Conservation (phyloP, 2,113 vertebrate genomes). For the Cebidichthys violaceus region DNA sequence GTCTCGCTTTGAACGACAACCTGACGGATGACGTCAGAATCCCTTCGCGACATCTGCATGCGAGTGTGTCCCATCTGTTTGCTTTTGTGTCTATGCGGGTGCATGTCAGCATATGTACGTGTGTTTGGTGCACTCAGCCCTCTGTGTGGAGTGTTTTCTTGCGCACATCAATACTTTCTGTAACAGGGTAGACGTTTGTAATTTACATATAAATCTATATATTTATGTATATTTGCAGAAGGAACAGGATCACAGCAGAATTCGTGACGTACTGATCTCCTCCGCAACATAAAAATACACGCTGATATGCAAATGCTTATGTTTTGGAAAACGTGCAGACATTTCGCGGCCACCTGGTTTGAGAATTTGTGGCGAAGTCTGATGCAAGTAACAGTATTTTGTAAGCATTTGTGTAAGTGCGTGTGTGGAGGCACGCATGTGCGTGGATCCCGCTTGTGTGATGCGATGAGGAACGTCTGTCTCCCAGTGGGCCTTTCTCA, state of each 20-base stretch:
- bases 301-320: conserved; percentile 3
- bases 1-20: conserved; percentile 17
- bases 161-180: background rate
- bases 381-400: background rate
- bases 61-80: conserved; percentile 52
- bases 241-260: background rate
- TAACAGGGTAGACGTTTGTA: background rate
- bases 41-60: conserved; percentile 29
- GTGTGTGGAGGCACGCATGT: conserved; percentile 25
- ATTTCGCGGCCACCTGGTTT: conserved; percentile 32
- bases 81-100: conserved; percentile 10
- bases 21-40: conserved; percentile 44
- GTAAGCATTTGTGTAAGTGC: background rate
- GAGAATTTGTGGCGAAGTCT: background rate
- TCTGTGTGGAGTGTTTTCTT: background rate
- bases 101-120: conserved; percentile 5
- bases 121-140: background rate
- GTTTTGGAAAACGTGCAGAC: conserved; percentile 12
- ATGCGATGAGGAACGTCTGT: conserved; percentile 71
- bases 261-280: conserved; percentile 26
- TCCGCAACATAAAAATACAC: conserved; percentile 17
- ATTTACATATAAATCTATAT: too few relatives aligned
- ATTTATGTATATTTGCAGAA: background rate
- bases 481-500: conserved; percentile 67
- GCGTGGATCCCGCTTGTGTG: conserved; percentile 41